Base-by-base conservation (phyloP, 2,888 invertebrate genomes). In the Dasysyrphus tricinctus region DNA sequence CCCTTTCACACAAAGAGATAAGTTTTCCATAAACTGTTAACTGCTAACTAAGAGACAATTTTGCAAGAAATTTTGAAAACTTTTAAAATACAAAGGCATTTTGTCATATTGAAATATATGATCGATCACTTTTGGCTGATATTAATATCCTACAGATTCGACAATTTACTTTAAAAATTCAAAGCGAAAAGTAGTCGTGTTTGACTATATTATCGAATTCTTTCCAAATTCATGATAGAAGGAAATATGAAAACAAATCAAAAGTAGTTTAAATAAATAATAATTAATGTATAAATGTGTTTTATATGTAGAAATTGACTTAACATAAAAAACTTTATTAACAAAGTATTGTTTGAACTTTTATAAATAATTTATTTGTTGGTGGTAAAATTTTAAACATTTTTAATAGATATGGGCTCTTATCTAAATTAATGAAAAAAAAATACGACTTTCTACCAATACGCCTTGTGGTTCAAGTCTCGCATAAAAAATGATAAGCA, bases 221-320 rank as follows among this genome's bases (percentile, higher is more conserved):
- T 4, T 59, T 39, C 1, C 0, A 0, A 19, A 61, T 61, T 42
- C 39, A 24, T 61, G 39, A 29, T 14, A 70, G 61, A 57, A 44
- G 44, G 8, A 57, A 56, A 49, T 69, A 42, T n/a, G 32, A 69
- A 67, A 84, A 76, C 32, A 85, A 85, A 85, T 80, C 80, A 80
- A 85, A 80, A 80, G 73, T 85, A 74, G 80, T 81, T 70, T 81
- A 85, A 24, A 59, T 29, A 24, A 34, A 49, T 19, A 42, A 19
- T 67, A 67, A n/a, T n/a, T n/a, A 24, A n/a, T 54, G 39, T 81
- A 61, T 24, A 61, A 61, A 61, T 77, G 73, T 85, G 63, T 70
- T 70, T 70, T 70, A 69, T 80, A 73, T 80, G 61, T 85, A 77
- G 80, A 80, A 72, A 47, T 80, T 80, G 61, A 61, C 75, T 77